Conservation (phyloP, 2,888 invertebrate species). For the Rhimphoctona megacephalus region DNA sequence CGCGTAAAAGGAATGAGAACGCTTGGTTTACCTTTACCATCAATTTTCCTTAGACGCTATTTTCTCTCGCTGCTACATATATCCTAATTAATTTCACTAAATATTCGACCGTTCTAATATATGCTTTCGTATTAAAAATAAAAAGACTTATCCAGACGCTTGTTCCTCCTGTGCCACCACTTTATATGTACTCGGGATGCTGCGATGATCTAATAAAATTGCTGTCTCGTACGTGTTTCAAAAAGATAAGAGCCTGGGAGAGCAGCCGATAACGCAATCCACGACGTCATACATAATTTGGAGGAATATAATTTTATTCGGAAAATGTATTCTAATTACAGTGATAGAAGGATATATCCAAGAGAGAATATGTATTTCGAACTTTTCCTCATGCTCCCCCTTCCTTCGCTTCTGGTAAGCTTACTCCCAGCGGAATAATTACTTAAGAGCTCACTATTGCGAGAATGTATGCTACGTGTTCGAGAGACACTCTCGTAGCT, state of each 20-base stretch:
- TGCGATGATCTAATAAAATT: background rate
- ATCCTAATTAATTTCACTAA: conserved; percentile 22
- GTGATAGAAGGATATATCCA: conserved; percentile 36
- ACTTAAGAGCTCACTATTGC: conserved; percentile 54
- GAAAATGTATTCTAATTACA: conserved; percentile 65
- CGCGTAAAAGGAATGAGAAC: conserved; percentile 29
- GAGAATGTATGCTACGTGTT: conserved; percentile 8
- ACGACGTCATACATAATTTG: conserved; percentile 51
- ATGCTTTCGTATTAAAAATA: background rate
- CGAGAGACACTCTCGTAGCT: conserved; percentile 21
- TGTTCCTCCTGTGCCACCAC: background rate
- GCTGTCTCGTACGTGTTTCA: conserved; percentile 5
- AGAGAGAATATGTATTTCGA: conserved; percentile 33
- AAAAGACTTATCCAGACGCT: background rate
- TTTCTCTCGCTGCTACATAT: background rate
- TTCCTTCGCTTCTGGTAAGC: conserved; percentile 31
- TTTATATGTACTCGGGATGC: background rate
- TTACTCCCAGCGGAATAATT: conserved; percentile 64
- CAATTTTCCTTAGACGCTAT: conserved; percentile 21
- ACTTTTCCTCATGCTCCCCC: conserved; percentile 15
- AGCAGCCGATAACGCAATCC: conserved; percentile 21
- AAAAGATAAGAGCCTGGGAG: conserved; percentile 5
- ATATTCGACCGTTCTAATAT: background rate
- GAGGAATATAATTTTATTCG: conserved; percentile 49
- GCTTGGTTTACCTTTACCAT: conserved; percentile 46